phyloP scores from a whole-genome alignment of 2,888 invertebrate species.

The Ligdia adustata region DNA sequence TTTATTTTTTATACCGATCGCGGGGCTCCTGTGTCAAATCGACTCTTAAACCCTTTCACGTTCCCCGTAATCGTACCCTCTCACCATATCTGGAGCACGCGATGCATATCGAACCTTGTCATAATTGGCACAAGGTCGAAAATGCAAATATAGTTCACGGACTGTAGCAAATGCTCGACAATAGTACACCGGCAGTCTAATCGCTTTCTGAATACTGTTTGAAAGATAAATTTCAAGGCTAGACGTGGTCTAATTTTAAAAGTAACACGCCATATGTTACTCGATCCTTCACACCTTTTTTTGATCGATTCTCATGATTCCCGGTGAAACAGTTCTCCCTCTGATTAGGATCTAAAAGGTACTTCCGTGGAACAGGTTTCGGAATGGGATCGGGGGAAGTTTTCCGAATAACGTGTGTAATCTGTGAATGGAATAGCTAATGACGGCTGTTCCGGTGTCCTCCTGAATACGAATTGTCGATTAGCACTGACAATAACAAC shows the following conservation, averaged over 20 bases:
- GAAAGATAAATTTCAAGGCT: conserved; percentile 36
- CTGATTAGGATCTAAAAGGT: conserved; percentile 39
- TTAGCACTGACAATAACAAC: conserved; percentile 23
- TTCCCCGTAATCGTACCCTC: conserved; percentile 27
- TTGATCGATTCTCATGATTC: conserved; percentile 34
- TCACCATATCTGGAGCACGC: conserved; percentile 7
- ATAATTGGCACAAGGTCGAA: conserved; percentile 13
- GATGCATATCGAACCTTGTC: conserved; percentile 16
- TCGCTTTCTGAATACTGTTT: conserved; percentile 16
- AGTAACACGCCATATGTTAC: conserved; percentile 35
- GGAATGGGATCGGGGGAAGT: conserved; percentile 24
- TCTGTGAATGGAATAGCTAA: conserved; percentile 38
- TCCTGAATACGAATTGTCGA: conserved; percentile 35
- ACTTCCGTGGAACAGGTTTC: conserved; percentile 33
- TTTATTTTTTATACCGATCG: conserved; percentile 39
- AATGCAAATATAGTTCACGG: neutral
- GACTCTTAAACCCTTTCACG: conserved; percentile 41
- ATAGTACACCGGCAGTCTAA: conserved; percentile 7
- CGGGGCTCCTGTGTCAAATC: conserved; percentile 45
- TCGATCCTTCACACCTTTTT: conserved; percentile 42
- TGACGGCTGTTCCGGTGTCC: conserved; percentile 19
- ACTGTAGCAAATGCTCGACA: conserved; percentile 21
- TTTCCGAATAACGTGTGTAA: conserved; percentile 33
- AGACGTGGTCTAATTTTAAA: conserved; percentile 48
- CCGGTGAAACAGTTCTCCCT: conserved; percentile 32